Base-by-base conservation (phyloP, 1,140 invertebrate genomes). In the Arctopsyche grandis region DNA sequence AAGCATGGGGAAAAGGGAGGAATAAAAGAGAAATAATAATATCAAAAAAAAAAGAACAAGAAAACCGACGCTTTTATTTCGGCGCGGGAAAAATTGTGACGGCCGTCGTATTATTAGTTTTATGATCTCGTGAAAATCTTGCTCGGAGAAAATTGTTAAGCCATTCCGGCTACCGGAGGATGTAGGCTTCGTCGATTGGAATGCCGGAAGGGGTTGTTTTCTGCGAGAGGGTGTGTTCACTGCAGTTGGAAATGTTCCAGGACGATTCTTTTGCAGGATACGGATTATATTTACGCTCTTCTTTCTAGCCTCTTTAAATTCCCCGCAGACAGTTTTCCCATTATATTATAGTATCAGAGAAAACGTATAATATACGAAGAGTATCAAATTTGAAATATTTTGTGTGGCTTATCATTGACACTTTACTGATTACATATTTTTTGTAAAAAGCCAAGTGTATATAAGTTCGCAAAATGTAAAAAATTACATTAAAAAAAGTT, bases 101-200 rank as follows among this genome's bases (percentile, higher is more conserved):
- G 71, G 71, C 16, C 46, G 44, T 74, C 46, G 71, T 74, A 24
- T 74, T 74, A 74, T 74, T 74, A 74, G 71, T 74, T 74, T 74
- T 74, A 56, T 48, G 69, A 48, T 48, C 44, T 48, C 19, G 71
- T 21, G 71, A 56, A 46, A 48, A 74, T 26, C 71, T 74, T 74
- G 71, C 43, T 38, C 44, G 71, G 44, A 26, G 63, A 74, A 74
- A 74, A 74, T 74, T 74, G 44, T 74, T 74, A 48, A 74, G 71
- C 46, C 44, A 48, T 74, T 56, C 38, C 44, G 21, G 5, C 5
- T 70, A 5, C 26, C 10, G 69, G 22, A 70, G 19, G 69, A 29
- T 14, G 38, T 70, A 70, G 69, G 69, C 69, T 70, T 44, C 38
- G 69, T 70, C 69, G 26, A 70, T 70, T 38, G 24, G 48, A 52